phyloP scores from a whole-genome alignment of 2,113 vertebrate species.

The Cromileptes altivelis region DNA sequence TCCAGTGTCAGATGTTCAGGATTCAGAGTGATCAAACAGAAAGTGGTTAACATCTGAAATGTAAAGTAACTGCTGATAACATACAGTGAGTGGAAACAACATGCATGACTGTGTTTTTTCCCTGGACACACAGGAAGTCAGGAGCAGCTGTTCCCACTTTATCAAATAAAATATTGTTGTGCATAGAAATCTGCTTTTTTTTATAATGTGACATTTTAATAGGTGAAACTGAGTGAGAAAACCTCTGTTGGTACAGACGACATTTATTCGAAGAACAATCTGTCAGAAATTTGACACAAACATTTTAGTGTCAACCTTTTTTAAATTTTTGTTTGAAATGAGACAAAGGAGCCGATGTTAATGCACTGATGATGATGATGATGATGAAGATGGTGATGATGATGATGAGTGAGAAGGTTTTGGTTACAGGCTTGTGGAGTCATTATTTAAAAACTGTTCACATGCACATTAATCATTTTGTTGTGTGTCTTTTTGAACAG shows the following conservation, averaged over 20 bases:
- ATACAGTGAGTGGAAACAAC: background rate
- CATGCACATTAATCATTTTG: background rate
- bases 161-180: background rate
- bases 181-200: background rate
- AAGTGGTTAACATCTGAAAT: slow-evolving; percentile 16
- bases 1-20: background rate
- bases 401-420: no score
- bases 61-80: slow-evolving; percentile 1
- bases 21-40: background rate
- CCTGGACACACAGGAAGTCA: slow-evolving; percentile 8
- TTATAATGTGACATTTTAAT: slow-evolving; percentile 50
- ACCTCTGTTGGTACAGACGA: background rate
- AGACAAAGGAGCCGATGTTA: background rate
- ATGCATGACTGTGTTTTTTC: background rate
- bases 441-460: background rate
- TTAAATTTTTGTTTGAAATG: background rate
- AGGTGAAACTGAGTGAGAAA: background rate
- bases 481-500: slow-evolving; percentile 1
- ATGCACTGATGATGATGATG: no score
- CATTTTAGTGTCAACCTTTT: background rate
- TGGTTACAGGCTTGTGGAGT: background rate
- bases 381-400: no score
- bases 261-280: slow-evolving; percentile 28
- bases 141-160: slow-evolving; percentile 6
- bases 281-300: slow-evolving; percentile 16